phyloP scores from a whole-genome alignment of 2,797 vertebrate genomes.

The Acanthornis magna region DNA sequence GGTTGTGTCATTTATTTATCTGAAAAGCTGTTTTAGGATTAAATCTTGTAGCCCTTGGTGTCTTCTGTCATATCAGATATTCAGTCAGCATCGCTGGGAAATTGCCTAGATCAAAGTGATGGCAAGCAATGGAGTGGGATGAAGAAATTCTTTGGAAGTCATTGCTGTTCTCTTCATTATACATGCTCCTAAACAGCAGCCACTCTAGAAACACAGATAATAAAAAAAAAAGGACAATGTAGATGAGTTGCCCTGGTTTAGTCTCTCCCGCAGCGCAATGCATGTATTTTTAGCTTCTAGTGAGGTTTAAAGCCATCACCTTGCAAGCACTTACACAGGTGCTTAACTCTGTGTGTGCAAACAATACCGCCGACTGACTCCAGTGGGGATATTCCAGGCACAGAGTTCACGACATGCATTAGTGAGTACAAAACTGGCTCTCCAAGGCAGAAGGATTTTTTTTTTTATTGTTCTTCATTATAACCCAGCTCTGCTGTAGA shows the following conservation, averaged over 20 bases:
- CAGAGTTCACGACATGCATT: background rate
- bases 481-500: conserved; percentile 13
- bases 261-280: background rate
- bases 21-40: background rate
- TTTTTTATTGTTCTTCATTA: conserved; percentile 53
- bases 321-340: background rate
- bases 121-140: background rate
- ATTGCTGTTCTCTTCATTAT: background rate
- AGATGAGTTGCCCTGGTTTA: background rate
- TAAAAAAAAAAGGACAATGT: background rate
- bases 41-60: background rate
- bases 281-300: background rate
- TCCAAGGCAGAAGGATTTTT: background rate
- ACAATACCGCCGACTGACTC: background rate
- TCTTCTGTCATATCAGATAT: background rate
- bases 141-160: background rate
- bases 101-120: background rate
- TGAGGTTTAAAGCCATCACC: background rate
- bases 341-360: background rate
- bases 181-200: background rate
- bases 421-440: background rate
- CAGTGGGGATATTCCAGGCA: background rate
- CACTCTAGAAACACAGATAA: background rate
- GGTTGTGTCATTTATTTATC: background rate
- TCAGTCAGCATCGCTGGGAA: background rate